Evolutionary conservation across 2,113 vertebrate genomes (phyloP).

Genomic region (Antechinus flavipes): DNA sequence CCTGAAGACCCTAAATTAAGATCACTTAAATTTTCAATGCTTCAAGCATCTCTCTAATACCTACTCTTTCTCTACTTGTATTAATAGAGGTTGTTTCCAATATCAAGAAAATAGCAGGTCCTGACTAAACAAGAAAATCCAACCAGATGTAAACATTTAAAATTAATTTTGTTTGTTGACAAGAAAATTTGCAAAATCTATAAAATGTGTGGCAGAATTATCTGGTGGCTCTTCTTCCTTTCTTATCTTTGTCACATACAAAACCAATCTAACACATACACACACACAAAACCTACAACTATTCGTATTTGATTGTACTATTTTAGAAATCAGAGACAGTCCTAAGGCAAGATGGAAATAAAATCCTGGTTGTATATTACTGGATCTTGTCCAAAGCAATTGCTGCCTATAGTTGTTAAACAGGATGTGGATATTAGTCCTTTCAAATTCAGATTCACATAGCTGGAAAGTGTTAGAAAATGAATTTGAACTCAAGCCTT

Average conservation of each 20-base stretch:
- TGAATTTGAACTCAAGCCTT: too few relatives aligned
- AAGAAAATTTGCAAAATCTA: slow-evolving; percentile 25
- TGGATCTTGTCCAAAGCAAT: not conserved
- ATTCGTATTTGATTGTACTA: not conserved
- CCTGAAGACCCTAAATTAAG: not conserved
- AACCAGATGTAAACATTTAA: slow-evolving; percentile 1
- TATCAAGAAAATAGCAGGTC: not conserved
- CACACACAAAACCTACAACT: not conserved
- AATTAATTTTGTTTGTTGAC: slow-evolving; percentile 28
- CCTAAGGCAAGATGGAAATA: not conserved
- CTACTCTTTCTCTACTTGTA: not conserved
- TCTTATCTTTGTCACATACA: not conserved
- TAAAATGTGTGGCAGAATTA: not conserved
- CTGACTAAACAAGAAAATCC: not conserved
- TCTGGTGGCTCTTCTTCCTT: not conserved
- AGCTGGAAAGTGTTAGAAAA: too few relatives aligned
- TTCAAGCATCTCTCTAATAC: not conserved
- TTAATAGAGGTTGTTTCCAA: not conserved
- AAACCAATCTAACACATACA: not conserved
- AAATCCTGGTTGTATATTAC: not conserved
- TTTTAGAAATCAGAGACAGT: slow-evolving; percentile 1
- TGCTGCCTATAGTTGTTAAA: not conserved
- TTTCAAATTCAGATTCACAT: not conserved
- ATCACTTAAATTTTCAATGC: not conserved
- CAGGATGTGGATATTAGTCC: not conserved